Conservation (phyloP, 2,797 vertebrate genomes). For the Champsocephalus esox region DNA sequence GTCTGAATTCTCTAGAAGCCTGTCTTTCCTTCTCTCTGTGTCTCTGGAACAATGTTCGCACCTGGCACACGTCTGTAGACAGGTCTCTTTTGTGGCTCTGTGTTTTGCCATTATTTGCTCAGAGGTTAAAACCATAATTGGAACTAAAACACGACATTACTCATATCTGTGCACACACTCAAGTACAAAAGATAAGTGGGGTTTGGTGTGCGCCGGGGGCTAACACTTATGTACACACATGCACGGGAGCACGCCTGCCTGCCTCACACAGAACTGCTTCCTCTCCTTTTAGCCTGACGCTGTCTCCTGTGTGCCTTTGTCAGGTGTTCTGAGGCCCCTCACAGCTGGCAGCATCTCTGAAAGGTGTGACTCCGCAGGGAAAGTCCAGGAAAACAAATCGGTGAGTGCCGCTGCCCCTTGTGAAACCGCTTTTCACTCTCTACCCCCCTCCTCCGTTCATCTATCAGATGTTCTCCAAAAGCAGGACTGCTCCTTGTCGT, state of each 20-base stretch:
- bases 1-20: conserved; percentile 48
- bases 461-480: conserved; percentile 58
- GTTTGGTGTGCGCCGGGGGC: conserved; percentile 47
- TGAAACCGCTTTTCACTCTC: conserved; percentile 43
- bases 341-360: conserved; percentile 88
- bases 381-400: conserved; percentile 87
- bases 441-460: conserved; percentile 46
- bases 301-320: conserved; percentile 84
- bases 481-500: conserved; percentile 38
- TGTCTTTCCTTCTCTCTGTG: conserved; percentile 44
- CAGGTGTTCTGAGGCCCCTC: conserved; percentile 87
- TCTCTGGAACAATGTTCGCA: conserved; percentile 80
- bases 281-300: conserved; percentile 48
- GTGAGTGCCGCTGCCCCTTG: conserved; percentile 73
- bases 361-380: conserved; percentile 87
- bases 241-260: conserved; percentile 26
- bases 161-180: conserved; percentile 74
- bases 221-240: conserved; percentile 55
- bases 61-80: conserved; percentile 83
- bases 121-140: conserved; percentile 83
- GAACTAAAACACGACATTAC: conserved; percentile 74
- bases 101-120: conserved; percentile 80
- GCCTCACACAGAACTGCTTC: conserved; percentile 43
- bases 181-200: conserved; percentile 64
- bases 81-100: conserved; percentile 83